Conservation (phyloP, 2,797 vertebrate species). For the Propithecus perrieri region DNA sequence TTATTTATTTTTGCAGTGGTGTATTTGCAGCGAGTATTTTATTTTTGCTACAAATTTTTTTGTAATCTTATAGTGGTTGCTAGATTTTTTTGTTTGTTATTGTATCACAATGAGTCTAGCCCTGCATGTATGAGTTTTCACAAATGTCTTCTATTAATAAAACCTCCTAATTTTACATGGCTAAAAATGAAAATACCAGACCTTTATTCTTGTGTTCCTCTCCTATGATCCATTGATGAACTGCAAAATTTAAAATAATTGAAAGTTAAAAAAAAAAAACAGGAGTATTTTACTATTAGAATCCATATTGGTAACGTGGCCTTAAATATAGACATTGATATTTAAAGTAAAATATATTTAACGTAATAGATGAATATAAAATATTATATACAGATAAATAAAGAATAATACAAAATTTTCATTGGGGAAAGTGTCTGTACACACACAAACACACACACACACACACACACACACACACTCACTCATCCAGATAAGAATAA, state of each 20-base stretch:
- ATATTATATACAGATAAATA: not conserved
- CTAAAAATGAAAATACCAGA: not conserved
- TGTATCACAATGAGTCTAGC: not conserved
- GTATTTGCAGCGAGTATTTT: not conserved
- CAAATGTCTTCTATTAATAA: not conserved
- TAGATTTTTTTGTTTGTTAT: not conserved
- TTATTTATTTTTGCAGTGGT: not conserved
- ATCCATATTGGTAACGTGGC: not conserved
- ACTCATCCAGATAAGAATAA: not conserved
- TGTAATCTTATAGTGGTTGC: not conserved
- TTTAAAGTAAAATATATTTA: constrained; percentile 34
- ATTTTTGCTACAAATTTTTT: not conserved
- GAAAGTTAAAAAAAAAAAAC: not conserved
- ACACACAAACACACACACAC: not conserved
- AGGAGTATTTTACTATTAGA: not conserved
- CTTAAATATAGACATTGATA: not conserved
- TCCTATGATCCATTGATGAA: not conserved
- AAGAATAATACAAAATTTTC: not conserved
- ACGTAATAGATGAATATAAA: not conserved
- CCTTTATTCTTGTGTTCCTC: not conserved
- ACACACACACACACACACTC: not conserved
- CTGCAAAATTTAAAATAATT: constrained; percentile 31
- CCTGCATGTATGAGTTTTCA: not conserved
- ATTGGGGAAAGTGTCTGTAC: not conserved
- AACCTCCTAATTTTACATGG: not conserved